These are phyloP conservation scores for Toxotes lorentzi DNA, from an alignment of 2,797 vertebrate species.

Conservation along the genomic window DNA sequence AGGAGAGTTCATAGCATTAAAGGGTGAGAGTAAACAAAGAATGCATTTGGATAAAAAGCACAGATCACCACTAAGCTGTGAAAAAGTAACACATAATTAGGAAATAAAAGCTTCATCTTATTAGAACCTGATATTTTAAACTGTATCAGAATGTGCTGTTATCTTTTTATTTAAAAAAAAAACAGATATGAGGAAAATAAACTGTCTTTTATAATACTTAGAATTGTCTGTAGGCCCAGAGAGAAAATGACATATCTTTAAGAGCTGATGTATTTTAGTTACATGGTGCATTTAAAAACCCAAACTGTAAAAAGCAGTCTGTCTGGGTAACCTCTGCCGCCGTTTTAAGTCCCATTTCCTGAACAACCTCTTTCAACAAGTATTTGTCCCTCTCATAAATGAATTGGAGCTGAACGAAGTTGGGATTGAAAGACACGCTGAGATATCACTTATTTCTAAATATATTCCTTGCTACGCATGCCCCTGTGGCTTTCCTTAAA, in stretches of 20 bases:
- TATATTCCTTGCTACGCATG: conserved; percentile 64
- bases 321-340: conserved; percentile 61
- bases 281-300: conserved; percentile 59
- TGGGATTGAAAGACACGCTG: conserved; percentile 64
- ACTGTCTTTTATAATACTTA: background rate
- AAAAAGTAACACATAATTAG: background rate
- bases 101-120: background rate
- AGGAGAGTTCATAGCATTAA: conserved; percentile 19
- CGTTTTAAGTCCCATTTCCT: conserved; percentile 73
- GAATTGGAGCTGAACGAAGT: conserved; percentile 73
- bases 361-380: conserved; percentile 75
- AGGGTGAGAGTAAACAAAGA: conserved; percentile 31
- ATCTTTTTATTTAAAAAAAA: background rate
- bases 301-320: conserved; percentile 63
- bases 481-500: conserved; percentile 69
- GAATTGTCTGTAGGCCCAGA: conserved; percentile 5
- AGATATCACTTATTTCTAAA: conserved; percentile 83
- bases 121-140: background rate
- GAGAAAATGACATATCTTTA: conserved; percentile 46
- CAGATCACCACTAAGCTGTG: background rate
- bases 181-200: background rate
- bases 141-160: background rate
- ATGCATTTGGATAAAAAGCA: background rate
- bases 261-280: conserved; percentile 65
- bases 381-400: conserved; percentile 79